phyloP scores from a whole-genome alignment of 2,797 vertebrate genomes.

The Cryptoprocta ferox region DNA sequence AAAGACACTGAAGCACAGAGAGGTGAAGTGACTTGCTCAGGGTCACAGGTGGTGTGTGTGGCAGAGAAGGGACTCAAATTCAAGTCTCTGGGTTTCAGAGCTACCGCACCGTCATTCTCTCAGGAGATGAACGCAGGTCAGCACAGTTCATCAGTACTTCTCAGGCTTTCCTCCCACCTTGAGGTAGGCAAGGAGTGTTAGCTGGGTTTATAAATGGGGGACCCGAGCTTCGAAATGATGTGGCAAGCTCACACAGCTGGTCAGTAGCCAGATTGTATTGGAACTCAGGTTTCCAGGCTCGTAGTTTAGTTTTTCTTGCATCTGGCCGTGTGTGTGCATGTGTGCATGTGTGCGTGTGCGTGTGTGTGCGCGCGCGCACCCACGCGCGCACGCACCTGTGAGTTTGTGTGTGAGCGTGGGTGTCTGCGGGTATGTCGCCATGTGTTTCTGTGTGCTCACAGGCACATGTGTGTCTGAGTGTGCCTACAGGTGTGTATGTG shows the following conservation, averaged over 20 bases:
- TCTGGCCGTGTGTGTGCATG: neutral
- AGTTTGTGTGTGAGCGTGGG: too few species aligned
- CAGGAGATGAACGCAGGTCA: neutral
- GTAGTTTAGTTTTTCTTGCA: neutral
- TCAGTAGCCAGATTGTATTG: neutral
- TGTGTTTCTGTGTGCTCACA: neutral
- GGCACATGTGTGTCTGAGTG: neutral
- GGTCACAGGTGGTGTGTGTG: neutral
- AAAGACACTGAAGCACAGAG: neutral
- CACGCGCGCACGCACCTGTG: too few species aligned
- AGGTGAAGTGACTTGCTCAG: neutral
- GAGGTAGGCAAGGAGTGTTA: neutral
- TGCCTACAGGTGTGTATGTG: too few species aligned
- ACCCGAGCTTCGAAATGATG: neutral
- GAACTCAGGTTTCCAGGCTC: neutral
- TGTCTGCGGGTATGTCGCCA: neutral
- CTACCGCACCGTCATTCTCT: rapidly evolving
- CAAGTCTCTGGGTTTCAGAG: neutral
- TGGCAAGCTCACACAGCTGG: neutral
- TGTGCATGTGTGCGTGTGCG: neutral
- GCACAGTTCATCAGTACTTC: neutral
- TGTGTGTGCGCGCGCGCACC: too few species aligned
- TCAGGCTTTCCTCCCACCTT: neutral
- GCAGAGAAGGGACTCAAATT: neutral
- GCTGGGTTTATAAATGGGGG: neutral